These are phyloP conservation scores for Lithophane socia DNA, from an alignment of 2,888 invertebrate species.

Conservation along the genomic window DNA sequence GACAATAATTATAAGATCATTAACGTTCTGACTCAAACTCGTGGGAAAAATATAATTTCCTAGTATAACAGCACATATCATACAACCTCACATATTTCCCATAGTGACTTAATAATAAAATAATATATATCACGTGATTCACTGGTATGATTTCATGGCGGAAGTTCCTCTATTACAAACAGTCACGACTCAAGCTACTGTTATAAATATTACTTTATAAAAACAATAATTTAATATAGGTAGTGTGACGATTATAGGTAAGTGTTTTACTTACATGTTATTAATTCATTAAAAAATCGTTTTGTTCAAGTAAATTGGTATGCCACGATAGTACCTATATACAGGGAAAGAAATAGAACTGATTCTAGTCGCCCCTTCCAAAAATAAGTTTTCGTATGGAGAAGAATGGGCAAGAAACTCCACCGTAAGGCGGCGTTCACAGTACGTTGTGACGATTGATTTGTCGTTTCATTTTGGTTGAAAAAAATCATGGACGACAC, in stretches of 20 bases:
- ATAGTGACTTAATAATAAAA: slow-evolving; percentile 69
- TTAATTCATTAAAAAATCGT: not conserved
- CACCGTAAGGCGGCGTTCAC: too few species aligned
- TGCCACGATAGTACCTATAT: too few species aligned
- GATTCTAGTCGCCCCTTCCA: too few species aligned
- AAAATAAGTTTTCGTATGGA: too few species aligned
- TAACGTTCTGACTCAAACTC: slow-evolving; percentile 44
- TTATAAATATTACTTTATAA: slow-evolving; percentile 55
- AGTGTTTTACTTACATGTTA: not conserved
- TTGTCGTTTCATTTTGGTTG: too few species aligned
- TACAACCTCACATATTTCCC: slow-evolving; percentile 64
- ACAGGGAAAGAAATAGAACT: too few species aligned
- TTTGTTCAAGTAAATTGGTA: slow-evolving; percentile 17
- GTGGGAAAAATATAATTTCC: slow-evolving; percentile 54
- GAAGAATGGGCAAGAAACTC: too few species aligned
- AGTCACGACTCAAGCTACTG: slow-evolving; percentile 72
- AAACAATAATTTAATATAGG: slow-evolving; percentile 21
- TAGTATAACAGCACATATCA: slow-evolving; percentile 25
- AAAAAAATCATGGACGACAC: too few species aligned
- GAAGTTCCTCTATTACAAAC: slow-evolving; percentile 70
- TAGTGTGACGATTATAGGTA: slow-evolving; percentile 15
- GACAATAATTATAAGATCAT: slow-evolving; percentile 45
- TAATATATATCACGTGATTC: slow-evolving; percentile 71
- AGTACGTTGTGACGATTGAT: too few species aligned
- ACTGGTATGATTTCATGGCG: slow-evolving; percentile 71